Percentiles rank a stretch among this genome's conserved stretches.
These are phyloP conservation scores for Catharus minimus DNA, from an alignment of 2,113 vertebrate genomes.

Conservation along the genomic window DNA sequence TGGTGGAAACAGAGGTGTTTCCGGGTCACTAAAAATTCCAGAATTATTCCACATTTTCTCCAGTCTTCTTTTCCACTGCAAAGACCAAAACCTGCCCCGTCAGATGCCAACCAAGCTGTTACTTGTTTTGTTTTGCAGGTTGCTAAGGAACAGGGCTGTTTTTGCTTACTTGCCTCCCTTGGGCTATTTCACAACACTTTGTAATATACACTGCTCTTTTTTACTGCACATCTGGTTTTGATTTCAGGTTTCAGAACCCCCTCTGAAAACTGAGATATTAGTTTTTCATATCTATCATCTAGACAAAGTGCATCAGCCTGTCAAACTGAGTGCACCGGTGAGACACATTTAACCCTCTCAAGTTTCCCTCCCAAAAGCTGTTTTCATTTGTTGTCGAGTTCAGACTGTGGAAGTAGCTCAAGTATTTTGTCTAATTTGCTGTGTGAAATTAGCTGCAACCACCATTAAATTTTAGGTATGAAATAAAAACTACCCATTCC, in stretches of 20 bases:
- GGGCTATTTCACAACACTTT: conserved; percentile 82
- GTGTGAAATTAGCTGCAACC: conserved; percentile 47
- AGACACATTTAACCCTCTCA: conserved; percentile 54
- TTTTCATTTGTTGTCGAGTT: background rate
- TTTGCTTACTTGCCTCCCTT: conserved; percentile 85
- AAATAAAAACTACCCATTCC: conserved; percentile 9
- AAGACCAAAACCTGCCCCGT: conserved; percentile 63
- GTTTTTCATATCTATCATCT: conserved; percentile 69
- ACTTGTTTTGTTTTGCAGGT: conserved; percentile 79
- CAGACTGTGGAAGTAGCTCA: background rate
- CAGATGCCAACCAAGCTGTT: conserved; percentile 70
- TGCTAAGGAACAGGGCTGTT: conserved; percentile 79
- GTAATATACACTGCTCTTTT: conserved; percentile 74
- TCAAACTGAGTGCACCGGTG: conserved; percentile 39
- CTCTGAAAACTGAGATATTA: conserved; percentile 66
- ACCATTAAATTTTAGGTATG: conserved; percentile 41
- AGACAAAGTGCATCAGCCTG: conserved; percentile 60
- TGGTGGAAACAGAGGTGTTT: conserved; percentile 16
- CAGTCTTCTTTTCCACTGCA: conserved; percentile 58
- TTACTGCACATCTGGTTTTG: conserved; percentile 80
- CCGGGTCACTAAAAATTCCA: conserved; percentile 30
- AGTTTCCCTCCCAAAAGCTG: conserved; percentile 12
- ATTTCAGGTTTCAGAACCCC: conserved; percentile 77
- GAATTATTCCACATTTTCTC: conserved; percentile 27
- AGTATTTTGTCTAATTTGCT: conserved; percentile 24